These are phyloP conservation scores for Erethizon dorsatum DNA, from an alignment of 2,797 vertebrate genomes.

Conservation along the genomic window DNA sequence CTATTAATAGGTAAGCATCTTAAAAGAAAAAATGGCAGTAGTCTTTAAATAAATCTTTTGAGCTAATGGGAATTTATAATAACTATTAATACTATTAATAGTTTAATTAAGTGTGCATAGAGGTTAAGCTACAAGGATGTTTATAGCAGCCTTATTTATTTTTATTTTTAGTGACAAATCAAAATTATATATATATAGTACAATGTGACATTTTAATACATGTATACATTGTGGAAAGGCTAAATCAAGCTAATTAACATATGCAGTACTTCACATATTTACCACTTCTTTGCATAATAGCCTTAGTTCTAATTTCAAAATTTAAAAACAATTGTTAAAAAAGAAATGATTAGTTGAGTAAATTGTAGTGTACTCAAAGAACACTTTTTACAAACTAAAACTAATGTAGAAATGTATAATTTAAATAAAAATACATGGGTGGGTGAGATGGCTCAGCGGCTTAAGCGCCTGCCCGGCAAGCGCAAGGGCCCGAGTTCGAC, in stretches of 20 bases:
- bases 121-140: neutral
- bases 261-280: neutral
- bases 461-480: no score
- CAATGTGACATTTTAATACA: neutral
- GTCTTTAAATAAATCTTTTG: slow-evolving; percentile 43
- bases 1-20: neutral
- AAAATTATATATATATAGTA: neutral
- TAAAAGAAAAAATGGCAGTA: neutral
- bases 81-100: slow-evolving; percentile 25
- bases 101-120: neutral
- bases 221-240: neutral
- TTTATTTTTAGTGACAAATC: neutral
- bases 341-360: slow-evolving; percentile 32
- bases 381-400: slow-evolving; percentile 47
- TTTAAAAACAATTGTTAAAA: slow-evolving; percentile 55
- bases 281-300: neutral
- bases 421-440: slow-evolving; percentile 41
- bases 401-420: neutral
- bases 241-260: neutral
- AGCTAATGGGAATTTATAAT: neutral
- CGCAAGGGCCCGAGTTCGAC: no score
- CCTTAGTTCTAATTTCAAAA: slow-evolving; percentile 47
- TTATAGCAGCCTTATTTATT: neutral
- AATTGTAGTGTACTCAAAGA: slow-evolving; percentile 60
- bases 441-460: no score